phyloP scores from a whole-genome alignment of 2,888 invertebrate species.

The Hypselothyrea guttata region DNA sequence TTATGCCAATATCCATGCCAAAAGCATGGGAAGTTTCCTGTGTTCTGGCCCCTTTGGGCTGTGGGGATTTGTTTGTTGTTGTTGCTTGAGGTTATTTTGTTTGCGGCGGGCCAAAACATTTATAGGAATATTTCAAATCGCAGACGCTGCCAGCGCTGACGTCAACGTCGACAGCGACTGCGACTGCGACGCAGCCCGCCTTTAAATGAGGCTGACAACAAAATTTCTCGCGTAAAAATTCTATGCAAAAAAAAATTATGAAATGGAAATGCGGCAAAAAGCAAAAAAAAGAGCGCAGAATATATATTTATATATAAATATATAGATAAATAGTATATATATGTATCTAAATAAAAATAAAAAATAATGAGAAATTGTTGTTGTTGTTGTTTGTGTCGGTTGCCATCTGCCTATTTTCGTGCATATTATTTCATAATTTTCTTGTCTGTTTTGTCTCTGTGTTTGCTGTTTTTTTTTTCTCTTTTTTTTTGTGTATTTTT shows the following conservation, averaged over 20 bases:
- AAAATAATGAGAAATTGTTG: slow-evolving; percentile 22
- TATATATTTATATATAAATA: not conserved
- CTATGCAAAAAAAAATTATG: slow-evolving; percentile 29
- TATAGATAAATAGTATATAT: not conserved
- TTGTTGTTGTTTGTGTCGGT: slow-evolving; percentile 27
- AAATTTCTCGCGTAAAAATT: slow-evolving; percentile 28
- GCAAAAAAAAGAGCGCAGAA: slow-evolving; percentile 10
- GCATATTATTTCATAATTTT: slow-evolving; percentile 64
- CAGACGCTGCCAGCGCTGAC: slow-evolving; percentile 46
- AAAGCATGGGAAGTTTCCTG: no score
- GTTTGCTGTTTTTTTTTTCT: slow-evolving; percentile 21
- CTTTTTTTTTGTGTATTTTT: slow-evolving; percentile 26
- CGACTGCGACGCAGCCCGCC: slow-evolving; percentile 27
- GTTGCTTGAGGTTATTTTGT: slow-evolving; percentile 34
- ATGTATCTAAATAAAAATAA: slow-evolving; percentile 10
- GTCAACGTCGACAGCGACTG: slow-evolving; percentile 13
- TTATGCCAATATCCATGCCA: no score
- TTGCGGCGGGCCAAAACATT: slow-evolving; percentile 69
- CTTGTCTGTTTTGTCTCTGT: slow-evolving; percentile 9
- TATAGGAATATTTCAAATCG: slow-evolving; percentile 73
- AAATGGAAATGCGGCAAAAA: slow-evolving; percentile 47
- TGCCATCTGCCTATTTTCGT: slow-evolving; percentile 64
- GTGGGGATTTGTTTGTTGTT: slow-evolving; percentile 12
- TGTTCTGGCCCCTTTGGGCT: not conserved
- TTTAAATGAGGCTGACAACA: slow-evolving; percentile 68